These are phyloP conservation scores for Macrosiphum euphorbiae DNA, from an alignment of 2,888 invertebrate genomes.

Conservation along the genomic window DNA sequence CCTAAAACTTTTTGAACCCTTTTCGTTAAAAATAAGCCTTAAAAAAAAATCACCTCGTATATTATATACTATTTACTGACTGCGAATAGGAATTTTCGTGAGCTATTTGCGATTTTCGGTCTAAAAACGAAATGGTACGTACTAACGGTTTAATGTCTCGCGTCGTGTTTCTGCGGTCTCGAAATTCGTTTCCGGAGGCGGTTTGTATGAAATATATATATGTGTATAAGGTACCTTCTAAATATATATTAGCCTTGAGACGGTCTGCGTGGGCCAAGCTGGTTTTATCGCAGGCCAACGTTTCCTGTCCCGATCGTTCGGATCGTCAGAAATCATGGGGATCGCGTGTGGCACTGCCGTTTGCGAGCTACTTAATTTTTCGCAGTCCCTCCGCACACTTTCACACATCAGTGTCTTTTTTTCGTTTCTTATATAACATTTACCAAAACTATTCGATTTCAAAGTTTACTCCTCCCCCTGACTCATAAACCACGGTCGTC, in stretches of 20 bases:
- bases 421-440: neutral
- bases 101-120: neutral
- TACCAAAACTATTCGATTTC: neutral
- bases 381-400: neutral
- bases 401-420: neutral
- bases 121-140: neutral
- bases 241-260: neutral
- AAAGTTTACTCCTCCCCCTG: neutral
- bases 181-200: neutral
- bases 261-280: neutral
- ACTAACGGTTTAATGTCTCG: neutral
- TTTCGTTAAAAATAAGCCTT: neutral
- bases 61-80: neutral
- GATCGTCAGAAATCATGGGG: constrained; percentile 12
- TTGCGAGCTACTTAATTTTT: neutral
- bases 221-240: neutral
- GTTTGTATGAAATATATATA: neutral
- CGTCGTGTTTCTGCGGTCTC: neutral
- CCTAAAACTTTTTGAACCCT: neutral
- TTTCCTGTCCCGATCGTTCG: constrained; percentile 12
- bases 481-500: neutral
- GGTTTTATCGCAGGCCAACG: neutral
- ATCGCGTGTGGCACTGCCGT: constrained; percentile 2
- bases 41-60: neutral
- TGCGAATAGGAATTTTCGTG: neutral